Percentiles rank a stretch among this genome's conserved stretches.
These are phyloP conservation scores for Caenorhabditis tropicalis DNA, from an alignment of 1,140 invertebrate species.

Conservation along the genomic window DNA sequence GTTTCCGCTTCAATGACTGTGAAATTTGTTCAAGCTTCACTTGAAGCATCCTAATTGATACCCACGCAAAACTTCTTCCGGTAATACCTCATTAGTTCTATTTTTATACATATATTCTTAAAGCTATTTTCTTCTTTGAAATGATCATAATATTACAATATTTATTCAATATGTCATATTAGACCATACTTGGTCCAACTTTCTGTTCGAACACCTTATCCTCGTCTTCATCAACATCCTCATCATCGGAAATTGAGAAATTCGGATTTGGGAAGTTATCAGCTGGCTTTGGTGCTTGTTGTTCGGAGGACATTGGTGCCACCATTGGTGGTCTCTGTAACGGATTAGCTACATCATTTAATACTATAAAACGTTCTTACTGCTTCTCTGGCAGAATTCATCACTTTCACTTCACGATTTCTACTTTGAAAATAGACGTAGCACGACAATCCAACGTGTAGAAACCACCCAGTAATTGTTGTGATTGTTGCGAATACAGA, in stretches of 20 bases:
- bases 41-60: background rate
- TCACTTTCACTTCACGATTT: conserved; percentile 12
- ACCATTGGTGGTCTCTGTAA: conserved; percentile 39
- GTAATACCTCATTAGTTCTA: background rate
- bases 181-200: background rate
- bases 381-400: background rate
- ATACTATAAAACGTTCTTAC: background rate
- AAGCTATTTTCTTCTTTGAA: background rate
- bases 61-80: background rate
- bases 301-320: background rate
- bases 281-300: background rate
- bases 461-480: conserved; percentile 37
- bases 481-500: conserved; percentile 27
- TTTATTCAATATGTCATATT: background rate
- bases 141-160: background rate
- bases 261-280: conserved; percentile 47
- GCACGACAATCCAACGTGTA: conserved; percentile 14
- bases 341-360: background rate
- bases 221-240: conserved; percentile 28
- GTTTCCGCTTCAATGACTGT: background rate
- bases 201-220: conserved; percentile 42
- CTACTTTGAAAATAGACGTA: conserved; percentile 39
- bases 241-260: conserved; percentile 45
- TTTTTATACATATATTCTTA: background rate
- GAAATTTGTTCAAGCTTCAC: too few species aligned